Evolutionary conservation across 2,797 vertebrate genomes (phyloP), one percentile per base, ranked within the genome.

Genomic region (Poecilia velifera): DNA sequence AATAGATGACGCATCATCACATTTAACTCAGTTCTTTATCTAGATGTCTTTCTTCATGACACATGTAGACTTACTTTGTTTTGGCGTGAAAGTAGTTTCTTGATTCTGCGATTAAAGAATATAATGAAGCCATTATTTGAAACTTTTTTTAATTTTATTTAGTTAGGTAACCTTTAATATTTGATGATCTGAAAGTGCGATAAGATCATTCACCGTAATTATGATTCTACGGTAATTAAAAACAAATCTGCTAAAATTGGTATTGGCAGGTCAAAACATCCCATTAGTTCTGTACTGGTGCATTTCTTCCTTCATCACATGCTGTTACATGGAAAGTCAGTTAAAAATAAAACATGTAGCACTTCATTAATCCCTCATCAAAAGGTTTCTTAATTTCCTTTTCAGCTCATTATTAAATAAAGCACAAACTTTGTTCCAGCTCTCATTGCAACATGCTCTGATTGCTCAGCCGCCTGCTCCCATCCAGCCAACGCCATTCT

Each of bases 391-490:
- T 9, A 1, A 53, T 66, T 84, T 78, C 8, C n/a, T 16, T 72
- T 13, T 2, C 51, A 79, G 55, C 70, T 3, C 76, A 77, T 47
- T 4, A 77, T 73, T 76, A 10, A 55, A 76, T 80, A 43, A 45
- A 20, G 16, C 6, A 39, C 39, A 84, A 83, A 78, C 57, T 73
- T 82, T 84, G 84, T 86, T 76, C 10, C 4, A 74, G 41, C 20
- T 46, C 80, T 80, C 57, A 41, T n/a, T 62, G 47, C 2, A 9
- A 78, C 34, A 16, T 41, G 83, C 62, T 76, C 64, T 49, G 71
- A 75, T 81, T 82, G 86, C 72, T 81, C 77, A 73, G 76, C 74
- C n/a, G 53, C 76, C n/a, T 68, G 77, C 78, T 75, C 20, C 62
- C 34, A 34, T 34, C 34, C 49, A 0, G n/a, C 73, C 87, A 80